phyloP scores from a whole-genome alignment of 2,888 invertebrate species.

The Druceiella hillmani region DNA sequence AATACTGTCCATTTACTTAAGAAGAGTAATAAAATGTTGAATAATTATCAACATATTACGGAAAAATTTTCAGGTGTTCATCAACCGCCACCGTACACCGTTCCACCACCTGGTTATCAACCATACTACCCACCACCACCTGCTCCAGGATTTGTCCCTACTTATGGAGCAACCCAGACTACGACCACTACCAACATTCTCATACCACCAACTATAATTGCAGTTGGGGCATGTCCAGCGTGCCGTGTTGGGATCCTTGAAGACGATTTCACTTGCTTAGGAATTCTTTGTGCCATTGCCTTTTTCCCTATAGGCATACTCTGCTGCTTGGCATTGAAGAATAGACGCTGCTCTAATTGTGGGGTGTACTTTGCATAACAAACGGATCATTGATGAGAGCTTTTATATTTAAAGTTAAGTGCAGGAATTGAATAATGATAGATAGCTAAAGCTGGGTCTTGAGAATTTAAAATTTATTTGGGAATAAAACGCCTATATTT shows the following conservation, averaged over 20 bases:
- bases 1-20: too few relatives aligned
- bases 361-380: constrained; percentile 70
- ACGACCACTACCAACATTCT: constrained; percentile 49
- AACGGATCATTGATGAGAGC: neutral
- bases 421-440: too few relatives aligned
- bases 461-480: too few relatives aligned
- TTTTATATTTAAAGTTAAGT: too few relatives aligned
- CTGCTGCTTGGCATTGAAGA: constrained; percentile 79
- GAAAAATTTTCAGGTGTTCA: constrained; percentile 28
- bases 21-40: too few relatives aligned
- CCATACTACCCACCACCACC: constrained; percentile 37
- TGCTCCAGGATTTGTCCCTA: constrained; percentile 47
- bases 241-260: constrained; percentile 84
- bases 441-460: too few relatives aligned
- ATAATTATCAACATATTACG: too few relatives aligned
- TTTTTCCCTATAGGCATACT: constrained; percentile 85
- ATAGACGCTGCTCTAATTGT: constrained; percentile 82
- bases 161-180: constrained; percentile 52
- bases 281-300: constrained; percentile 76
- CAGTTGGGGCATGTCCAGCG: constrained; percentile 84
- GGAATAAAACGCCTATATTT: too few relatives aligned
- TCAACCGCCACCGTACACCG: constrained; percentile 35
- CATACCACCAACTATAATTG: constrained; percentile 70
- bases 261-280: constrained; percentile 82
- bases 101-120: constrained; percentile 54